A percentile compares a stretch with the other conserved stretches of the same genome.
phyloP scores from a whole-genome alignment of 2,888 invertebrate genomes.

The Amphimallon solstitiale region DNA sequence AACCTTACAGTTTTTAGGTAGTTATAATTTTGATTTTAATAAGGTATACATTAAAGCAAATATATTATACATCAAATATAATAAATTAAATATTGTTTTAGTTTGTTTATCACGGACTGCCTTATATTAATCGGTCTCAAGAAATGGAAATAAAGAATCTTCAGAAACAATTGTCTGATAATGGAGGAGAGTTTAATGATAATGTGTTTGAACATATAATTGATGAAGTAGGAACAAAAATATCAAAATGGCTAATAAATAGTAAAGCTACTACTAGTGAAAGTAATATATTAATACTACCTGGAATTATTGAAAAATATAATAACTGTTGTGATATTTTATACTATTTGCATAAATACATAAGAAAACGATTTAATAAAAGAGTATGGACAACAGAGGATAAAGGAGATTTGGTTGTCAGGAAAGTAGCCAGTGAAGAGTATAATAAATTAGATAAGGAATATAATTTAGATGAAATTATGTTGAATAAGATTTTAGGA shows the following conservation, averaged over 20 bases:
- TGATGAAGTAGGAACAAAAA: slow-evolving; percentile 54
- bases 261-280: no score
- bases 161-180: slow-evolving; percentile 46
- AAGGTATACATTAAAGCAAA: slow-evolving; percentile 67
- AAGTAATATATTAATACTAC: slow-evolving; percentile 53
- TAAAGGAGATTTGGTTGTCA: slow-evolving; percentile 57
- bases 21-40: slow-evolving; percentile 77
- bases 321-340: slow-evolving; percentile 65
- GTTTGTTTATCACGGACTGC: slow-evolving; percentile 75
- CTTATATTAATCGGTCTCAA: slow-evolving; percentile 71
- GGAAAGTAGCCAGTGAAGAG: slow-evolving; percentile 56
- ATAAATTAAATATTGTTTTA: slow-evolving; percentile 59
- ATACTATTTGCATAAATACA: slow-evolving; percentile 70
- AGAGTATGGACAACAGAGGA: slow-evolving; percentile 55
- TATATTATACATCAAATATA: slow-evolving; percentile 11
- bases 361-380: slow-evolving; percentile 66
- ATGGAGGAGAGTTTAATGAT: slow-evolving; percentile 47
- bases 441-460: slow-evolving; percentile 52
- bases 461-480: slow-evolving; percentile 64
- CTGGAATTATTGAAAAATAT: slow-evolving; percentile 47
- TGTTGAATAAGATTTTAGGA: slow-evolving; percentile 69
- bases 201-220: slow-evolving; percentile 62
- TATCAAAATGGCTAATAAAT: slow-evolving; percentile 59
- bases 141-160: slow-evolving; percentile 56
- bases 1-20: slow-evolving; percentile 71